Base-by-base conservation (phyloP, 1,140 invertebrate species). In the Drosophila takahashii region DNA sequence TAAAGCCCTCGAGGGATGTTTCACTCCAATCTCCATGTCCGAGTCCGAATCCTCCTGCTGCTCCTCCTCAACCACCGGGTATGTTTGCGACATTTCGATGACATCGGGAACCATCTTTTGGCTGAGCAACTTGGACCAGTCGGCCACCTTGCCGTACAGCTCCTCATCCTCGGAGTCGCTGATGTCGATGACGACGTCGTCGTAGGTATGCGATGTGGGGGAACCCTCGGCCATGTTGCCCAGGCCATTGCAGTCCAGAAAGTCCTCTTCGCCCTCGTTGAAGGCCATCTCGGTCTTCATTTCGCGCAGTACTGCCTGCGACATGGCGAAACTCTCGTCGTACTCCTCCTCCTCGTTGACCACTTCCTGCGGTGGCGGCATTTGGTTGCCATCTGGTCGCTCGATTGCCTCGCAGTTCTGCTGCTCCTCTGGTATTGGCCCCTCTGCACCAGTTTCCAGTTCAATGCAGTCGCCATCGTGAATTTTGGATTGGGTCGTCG, bases 111-210 rank as follows among this genome's bases (percentile, higher is more conserved):
- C 29, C 9, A 18, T 7, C n/a, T 61, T 81, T 34, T 87, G 74
- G 18, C 81, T 85, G 4, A 90, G 66, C 27, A 91, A 53, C 45
- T 83, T 91, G 6, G 90, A 89, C 90, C 90, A 91, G 47, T 71
- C 78, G 1, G 75, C 57, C 5, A 90, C 80, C 51, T 87, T 90
- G 29, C 54, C 58, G 13, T 81, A 69, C 0, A 86, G 54, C 1
- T 89, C 90, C 7, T 85, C 75, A 26, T 91, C 86, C 29, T 27
- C 26, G 1, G 47, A 50, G 0, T 79, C 83, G 11, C 48, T 50
- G 3, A 85, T 53, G 3, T 73, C 4, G 11, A 87, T 48, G 3
- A 87, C 50, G 4, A 87, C 58, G n/a, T 87, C 83, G 32, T 66
- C 74, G 1, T 67, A 72, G 16, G 15, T 16, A 29, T 59, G 41